Percentiles rank a stretch among this genome's conserved stretches.
These are phyloP conservation scores for Momotus momota DNA, from an alignment of 2,797 vertebrate species.

Conservation along the genomic window DNA sequence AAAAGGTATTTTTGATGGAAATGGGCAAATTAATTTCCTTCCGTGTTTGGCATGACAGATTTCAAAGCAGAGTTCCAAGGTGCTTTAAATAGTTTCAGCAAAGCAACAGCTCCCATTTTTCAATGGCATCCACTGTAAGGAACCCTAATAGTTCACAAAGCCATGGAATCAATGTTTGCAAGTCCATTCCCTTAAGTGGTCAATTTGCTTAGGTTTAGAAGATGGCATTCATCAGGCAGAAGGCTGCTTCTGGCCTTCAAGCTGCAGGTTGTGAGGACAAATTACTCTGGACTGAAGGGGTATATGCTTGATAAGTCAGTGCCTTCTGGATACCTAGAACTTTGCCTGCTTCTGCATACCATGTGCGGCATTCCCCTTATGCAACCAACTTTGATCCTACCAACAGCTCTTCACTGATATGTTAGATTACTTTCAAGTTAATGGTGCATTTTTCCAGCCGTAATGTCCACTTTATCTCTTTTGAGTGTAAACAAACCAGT, in stretches of 20 bases:
- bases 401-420: neutral
- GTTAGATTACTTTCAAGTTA: neutral
- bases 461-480: neutral
- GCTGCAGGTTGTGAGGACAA: neutral
- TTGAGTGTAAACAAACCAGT: constrained; percentile 11
- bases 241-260: neutral
- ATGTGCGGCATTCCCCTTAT: accelerated
- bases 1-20: neutral
- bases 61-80: neutral
- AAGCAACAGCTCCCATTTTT: neutral
- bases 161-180: neutral
- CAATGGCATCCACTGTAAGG: neutral
- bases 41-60: neutral
- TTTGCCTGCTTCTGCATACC: neutral
- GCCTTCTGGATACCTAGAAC: neutral
- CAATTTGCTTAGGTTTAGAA: neutral
- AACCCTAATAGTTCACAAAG: neutral
- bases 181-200: neutral
- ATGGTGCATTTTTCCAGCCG: neutral
- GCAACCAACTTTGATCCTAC: neutral
- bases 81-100: neutral
- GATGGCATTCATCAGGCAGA: neutral
- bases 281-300: neutral
- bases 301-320: neutral
- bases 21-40: neutral